Conservation (phyloP, 1,140 invertebrate genomes). For the Lordiphosa stackelbergi region DNA sequence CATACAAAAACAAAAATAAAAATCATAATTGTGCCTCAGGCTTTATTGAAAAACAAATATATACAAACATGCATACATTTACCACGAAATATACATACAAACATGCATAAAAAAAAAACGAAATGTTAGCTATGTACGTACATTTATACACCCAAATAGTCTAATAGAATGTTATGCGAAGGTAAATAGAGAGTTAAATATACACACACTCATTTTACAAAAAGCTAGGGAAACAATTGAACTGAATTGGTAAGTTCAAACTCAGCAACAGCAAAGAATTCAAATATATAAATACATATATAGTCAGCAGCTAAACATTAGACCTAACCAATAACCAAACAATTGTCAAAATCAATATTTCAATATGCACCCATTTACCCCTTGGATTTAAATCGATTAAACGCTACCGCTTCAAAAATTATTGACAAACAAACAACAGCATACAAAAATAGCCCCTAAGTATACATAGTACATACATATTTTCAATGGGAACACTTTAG, state of each 20-base stretch:
- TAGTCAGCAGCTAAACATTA: conserved; percentile 17
- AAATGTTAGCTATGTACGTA: conserved; percentile 33
- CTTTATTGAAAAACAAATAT: conserved; percentile 74
- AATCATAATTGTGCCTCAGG: conserved; percentile 71
- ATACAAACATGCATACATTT: conserved; percentile 51
- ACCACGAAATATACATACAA: conserved; percentile 17
- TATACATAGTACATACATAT: conserved; percentile 30
- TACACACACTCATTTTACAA: conserved; percentile 72
- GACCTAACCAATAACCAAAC: conserved; percentile 23
- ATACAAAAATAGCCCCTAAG: conserved; percentile 44
- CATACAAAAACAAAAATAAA: conserved; percentile 27
- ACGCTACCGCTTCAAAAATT: conserved; percentile 19
- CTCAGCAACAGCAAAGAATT: conserved; percentile 30
- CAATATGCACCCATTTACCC: no score
- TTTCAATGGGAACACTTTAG: conserved; percentile 60
- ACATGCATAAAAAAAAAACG: conserved; percentile 9
- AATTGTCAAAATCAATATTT: conserved; percentile 12
- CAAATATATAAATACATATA: conserved; percentile 5
- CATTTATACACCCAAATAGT: conserved; percentile 41
- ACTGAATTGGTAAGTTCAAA: conserved; percentile 31
- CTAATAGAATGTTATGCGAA: conserved; percentile 51
- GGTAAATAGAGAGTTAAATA: conserved; percentile 33
- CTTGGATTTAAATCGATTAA: no score
- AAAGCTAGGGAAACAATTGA: conserved; percentile 54
- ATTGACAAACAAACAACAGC: conserved; percentile 19